Conservation (phyloP, 1,140 invertebrate genomes). For the Aradophagus sp. region DNA sequence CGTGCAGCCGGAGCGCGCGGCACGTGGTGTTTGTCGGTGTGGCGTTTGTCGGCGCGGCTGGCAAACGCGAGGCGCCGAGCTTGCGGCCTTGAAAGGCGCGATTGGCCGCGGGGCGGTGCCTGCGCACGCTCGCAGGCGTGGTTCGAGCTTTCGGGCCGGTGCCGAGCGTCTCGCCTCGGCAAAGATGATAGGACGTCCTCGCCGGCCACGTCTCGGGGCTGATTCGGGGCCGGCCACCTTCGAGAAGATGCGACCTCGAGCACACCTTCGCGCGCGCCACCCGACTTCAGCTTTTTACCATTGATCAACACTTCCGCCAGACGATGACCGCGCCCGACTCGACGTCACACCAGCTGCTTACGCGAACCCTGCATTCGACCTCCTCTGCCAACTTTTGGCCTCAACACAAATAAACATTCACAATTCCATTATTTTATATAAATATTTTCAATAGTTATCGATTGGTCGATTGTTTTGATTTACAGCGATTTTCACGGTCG, state of each 20-base stretch:
- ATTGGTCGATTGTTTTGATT: too few relatives aligned
- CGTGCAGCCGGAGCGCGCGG: conserved; percentile 71
- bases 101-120: conserved; percentile 72
- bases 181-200: conserved; percentile 68
- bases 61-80: conserved; percentile 60
- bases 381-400: too few relatives aligned
- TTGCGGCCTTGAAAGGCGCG: conserved; percentile 62
- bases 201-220: conserved; percentile 65
- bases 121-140: conserved; percentile 72
- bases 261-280: conserved; percentile 41
- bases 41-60: conserved; percentile 61
- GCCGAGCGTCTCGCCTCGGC: conserved; percentile 61
- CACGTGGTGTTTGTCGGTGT: conserved; percentile 73
- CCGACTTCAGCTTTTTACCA: conserved; percentile 22
- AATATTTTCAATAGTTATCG: too few relatives aligned
- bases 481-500: too few relatives aligned
- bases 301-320: conserved; percentile 11
- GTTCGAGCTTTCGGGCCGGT: conserved; percentile 65
- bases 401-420: too few relatives aligned
- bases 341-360: too few relatives aligned
- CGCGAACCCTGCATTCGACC: too few relatives aligned
- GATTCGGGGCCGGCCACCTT: conserved; percentile 60
- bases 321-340: too few relatives aligned
- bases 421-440: too few relatives aligned
- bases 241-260: conserved; percentile 31